phyloP scores from a whole-genome alignment of 2,797 vertebrate genomes.

The Apogon hyalosoma region DNA sequence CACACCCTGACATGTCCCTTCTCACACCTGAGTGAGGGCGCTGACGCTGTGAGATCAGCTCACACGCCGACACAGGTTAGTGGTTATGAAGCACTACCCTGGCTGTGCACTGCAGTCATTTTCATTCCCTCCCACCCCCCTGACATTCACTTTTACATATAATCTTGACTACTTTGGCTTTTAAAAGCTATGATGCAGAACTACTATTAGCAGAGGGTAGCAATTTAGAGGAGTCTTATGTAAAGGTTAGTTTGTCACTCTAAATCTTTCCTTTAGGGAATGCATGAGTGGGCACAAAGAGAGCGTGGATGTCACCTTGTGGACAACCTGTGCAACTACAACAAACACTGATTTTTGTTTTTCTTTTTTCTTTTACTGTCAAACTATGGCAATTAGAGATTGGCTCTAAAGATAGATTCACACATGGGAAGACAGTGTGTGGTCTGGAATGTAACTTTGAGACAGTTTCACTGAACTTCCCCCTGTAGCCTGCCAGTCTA shows the following conservation, averaged over 20 bases:
- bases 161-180: constrained; percentile 51
- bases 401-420: background rate
- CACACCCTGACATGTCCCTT: background rate
- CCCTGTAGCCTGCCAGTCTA: background rate
- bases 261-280: constrained; percentile 15
- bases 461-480: too few species aligned
- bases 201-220: constrained; percentile 55
- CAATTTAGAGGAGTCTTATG: constrained; percentile 48
- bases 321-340: constrained; percentile 42
- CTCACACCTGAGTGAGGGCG: constrained; percentile 21
- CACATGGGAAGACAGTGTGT: background rate
- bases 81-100: constrained; percentile 6
- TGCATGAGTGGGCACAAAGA: constrained; percentile 18
- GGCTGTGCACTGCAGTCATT: constrained; percentile 15
- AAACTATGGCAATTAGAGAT: background rate
- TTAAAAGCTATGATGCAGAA: constrained; percentile 56
- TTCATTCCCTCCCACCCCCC: constrained; percentile 26
- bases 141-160: constrained; percentile 61
- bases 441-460: too few species aligned
- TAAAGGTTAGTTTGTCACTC: constrained; percentile 59
- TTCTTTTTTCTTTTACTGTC: background rate
- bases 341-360: background rate
- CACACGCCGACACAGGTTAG: constrained; percentile 12
- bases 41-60: background rate
- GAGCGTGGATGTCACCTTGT: constrained; percentile 70